phyloP scores from a whole-genome alignment of 1,140 invertebrate genomes.

The Neodiprion lecontei region DNA sequence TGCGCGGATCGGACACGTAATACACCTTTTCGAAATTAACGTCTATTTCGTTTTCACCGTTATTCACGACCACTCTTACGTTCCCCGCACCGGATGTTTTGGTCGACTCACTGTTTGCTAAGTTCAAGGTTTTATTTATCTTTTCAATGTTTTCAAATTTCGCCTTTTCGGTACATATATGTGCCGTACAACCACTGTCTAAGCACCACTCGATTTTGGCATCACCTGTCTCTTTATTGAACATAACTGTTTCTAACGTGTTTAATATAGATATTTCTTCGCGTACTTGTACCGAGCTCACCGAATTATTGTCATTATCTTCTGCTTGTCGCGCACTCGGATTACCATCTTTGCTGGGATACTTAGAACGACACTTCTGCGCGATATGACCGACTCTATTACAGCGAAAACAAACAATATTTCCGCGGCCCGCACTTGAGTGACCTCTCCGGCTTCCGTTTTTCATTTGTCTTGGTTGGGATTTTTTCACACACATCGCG shows the following conservation, averaged over 20 bases:
- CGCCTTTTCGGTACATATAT: slow-evolving; percentile 30
- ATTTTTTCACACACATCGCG: neutral
- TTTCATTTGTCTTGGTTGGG: neutral
- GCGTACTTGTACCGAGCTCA: too few species aligned
- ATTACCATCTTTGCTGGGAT: too few species aligned
- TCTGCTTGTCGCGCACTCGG: too few species aligned
- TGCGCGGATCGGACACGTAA: slow-evolving; percentile 14
- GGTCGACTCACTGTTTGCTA: neutral
- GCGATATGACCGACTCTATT: too few species aligned
- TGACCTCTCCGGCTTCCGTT: neutral
- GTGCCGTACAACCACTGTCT: slow-evolving; percentile 46
- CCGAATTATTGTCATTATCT: too few species aligned
- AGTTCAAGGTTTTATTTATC: neutral
- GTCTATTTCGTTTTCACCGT: neutral
- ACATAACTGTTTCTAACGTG: too few species aligned
- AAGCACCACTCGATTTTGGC: slow-evolving; percentile 37
- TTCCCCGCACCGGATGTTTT: neutral
- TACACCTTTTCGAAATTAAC: slow-evolving; percentile 15
- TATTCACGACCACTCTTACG: neutral
- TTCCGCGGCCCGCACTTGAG: too few species aligned
- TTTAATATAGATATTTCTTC: too few species aligned
- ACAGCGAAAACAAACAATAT: too few species aligned
- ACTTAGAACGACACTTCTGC: neutral
- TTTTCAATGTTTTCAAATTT: neutral
- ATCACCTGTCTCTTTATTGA: slow-evolving; percentile 12